Base-by-base conservation (phyloP, 2,888 invertebrate genomes). In the Sinodicranocentrus sp. region DNA sequence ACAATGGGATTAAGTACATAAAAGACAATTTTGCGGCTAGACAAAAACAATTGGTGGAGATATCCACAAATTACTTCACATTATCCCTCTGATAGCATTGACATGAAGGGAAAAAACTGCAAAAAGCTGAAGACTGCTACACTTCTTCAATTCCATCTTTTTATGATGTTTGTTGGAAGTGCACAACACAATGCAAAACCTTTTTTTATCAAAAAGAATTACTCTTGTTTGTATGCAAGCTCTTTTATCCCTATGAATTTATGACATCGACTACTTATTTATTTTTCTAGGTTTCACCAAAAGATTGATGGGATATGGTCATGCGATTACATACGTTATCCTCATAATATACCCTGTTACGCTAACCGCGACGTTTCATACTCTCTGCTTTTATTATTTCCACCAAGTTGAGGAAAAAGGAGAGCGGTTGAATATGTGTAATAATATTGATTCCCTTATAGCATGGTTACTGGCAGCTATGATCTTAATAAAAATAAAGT, bases 301-400 rank as follows among this genome's bases (percentile, higher is more conserved):
- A 76, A 85, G 85, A 85, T 85, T 79, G 84, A 85, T 85, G 68
- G 80, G 67, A 54, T 75, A 67, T 77, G 72, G 83, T 84, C 85
- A 85, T 82, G 85, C 85, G 61, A 85, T 71, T 80, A 61, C 61
- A 39, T 25, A 26, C n/a, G n/a, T n/a, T 5, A 19, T 15, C 15
- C 57, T 5, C 57, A 23, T 21, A 57, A 5, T 57, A 48, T 57
- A 57, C 5, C 57, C 19, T 57, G 8, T 3, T n/a, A 52, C 3
- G 17, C 52, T n/a, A n/a, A n/a, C n/a, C n/a, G n/a, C n/a, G n/a
- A n/a, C n/a, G n/a, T n/a, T n/a, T n/a, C n/a, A n/a, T n/a, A n/a
- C n/a, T n/a, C 48, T 17, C n/a, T n/a, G 48, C 48, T 48, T 33
- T 48, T 48, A n/a, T n/a, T n/a, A 48, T 48, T 48, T 48, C n/a